These are phyloP conservation scores for Isaurus tuberculatus DNA, from an alignment of 92 coral and sea anemone genomes.

Conservation along the genomic window DNA sequence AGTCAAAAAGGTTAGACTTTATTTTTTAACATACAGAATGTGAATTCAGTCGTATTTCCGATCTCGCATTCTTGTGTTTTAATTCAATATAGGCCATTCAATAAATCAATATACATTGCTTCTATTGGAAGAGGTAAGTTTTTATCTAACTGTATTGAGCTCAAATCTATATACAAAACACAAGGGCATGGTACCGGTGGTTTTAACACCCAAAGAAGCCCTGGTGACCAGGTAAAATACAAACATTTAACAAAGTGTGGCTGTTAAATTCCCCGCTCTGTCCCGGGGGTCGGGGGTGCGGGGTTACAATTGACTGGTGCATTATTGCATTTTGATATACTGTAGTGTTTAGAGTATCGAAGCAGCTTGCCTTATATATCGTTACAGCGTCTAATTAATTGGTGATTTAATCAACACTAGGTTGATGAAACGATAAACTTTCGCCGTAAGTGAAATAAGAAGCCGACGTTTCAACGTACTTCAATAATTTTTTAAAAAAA, in stretches of 20 bases:
- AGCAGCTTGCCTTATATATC: too few relatives aligned
- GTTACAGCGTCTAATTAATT: too few relatives aligned
- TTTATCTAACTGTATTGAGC: conserved; percentile 11
- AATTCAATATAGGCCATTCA: conserved; percentile 1
- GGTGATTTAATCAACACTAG: too few relatives aligned
- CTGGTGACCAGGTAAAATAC: conserved; percentile 41
- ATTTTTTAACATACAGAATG: background rate
- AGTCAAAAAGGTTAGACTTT: too few relatives aligned
- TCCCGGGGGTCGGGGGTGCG: conserved; percentile 1
- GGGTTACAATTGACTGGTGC: background rate
- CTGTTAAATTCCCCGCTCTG: conserved; percentile 43
- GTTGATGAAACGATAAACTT: too few relatives aligned
- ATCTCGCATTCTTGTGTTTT: background rate
- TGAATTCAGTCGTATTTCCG: background rate
- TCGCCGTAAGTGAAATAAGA: too few relatives aligned
- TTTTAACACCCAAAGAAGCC: conserved; percentile 22
- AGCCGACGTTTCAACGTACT: too few relatives aligned
- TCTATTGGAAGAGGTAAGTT: conserved; percentile 20
- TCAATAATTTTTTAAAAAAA: too few relatives aligned
- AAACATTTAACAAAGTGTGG: conserved; percentile 32
- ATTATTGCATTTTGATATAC: too few relatives aligned
- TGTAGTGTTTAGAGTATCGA: too few relatives aligned
- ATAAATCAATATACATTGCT: conserved; percentile 15
- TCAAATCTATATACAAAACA: background rate
- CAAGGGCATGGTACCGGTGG: conserved; percentile 16